Evolutionary conservation across 2,797 vertebrate genomes (phyloP), one percentile per base, ranked within the genome.

Genomic region (Acanthornis magna): DNA sequence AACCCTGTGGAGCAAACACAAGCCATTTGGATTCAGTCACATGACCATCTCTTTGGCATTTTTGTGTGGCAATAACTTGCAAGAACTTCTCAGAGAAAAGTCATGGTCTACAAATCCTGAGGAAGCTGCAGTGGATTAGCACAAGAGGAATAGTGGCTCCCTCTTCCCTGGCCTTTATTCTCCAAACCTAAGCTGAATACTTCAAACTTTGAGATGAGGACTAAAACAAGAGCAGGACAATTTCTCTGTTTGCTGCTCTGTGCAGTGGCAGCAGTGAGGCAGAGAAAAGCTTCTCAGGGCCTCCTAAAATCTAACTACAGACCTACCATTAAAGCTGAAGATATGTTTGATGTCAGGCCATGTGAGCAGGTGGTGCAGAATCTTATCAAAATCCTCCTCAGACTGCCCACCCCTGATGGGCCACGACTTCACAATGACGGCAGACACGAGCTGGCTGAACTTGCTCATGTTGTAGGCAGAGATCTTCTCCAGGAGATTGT

Each of bases 361-460:
- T 0, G 97, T 97, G 6, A 99, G 98, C 15, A 99, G 89, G 42
- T 99, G 98, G 32, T 57, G 93, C 55, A 99, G 94, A 54, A 99
- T 87, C 30, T 65, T 63, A 42, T 98, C 98, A 72, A 97, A 87
- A 26, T 97, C 94, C 1, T 75, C 83, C 8, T 94, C 67, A 16
- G 85, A 65, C 2, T 30, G 34, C 54, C 97, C 98, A 1, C 2
- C 14, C 9, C 1, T 1, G n/a, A 7, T 91, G 4, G 99, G 99
- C 99, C 99, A 99, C 0, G 98, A 98, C 93, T 98, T 98, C 48
- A 98, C 95, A 30, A 99, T 97, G 67, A 99, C 98, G 1, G 97
- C 86, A 1, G 99, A 99, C 27, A 99, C 96, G 1, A 99, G 98
- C 9, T 97, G 98, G 83, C 98, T 98, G 67, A 99, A 98, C 18